phyloP scores from a whole-genome alignment of 1,140 invertebrate genomes.

The Drosophila virilis region DNA sequence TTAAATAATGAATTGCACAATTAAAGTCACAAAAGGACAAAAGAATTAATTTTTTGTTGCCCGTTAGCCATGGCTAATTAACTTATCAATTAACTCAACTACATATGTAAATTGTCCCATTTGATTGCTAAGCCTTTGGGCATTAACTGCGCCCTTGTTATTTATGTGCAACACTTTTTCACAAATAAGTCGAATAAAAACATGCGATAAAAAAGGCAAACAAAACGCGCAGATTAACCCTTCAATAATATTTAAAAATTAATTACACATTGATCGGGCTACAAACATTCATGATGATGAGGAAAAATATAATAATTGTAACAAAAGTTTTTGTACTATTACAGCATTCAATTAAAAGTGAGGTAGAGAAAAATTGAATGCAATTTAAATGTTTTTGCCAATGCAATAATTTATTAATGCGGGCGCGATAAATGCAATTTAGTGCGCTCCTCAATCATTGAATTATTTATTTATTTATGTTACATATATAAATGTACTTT shows the following conservation, averaged over 20 bases:
- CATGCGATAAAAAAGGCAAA: background rate
- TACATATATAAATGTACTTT: conserved; percentile 11
- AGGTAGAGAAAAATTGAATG: conserved; percentile 4
- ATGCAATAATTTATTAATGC: conserved; percentile 54
- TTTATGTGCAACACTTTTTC: background rate
- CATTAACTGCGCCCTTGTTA: background rate
- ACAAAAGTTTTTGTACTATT: background rate
- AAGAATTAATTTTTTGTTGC: conserved; percentile 7
- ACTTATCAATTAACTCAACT: conserved; percentile 21
- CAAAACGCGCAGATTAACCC: conserved; percentile 10
- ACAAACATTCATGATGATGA: conserved; percentile 28
- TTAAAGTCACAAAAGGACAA: background rate
- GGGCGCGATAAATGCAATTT: conserved; percentile 48
- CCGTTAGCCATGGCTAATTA: conserved; percentile 14
- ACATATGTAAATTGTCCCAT: conserved; percentile 13
- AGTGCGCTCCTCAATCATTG: conserved; percentile 32
- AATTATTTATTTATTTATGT: background rate
- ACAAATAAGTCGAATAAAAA: background rate
- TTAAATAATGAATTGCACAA: background rate
- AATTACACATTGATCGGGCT: conserved; percentile 59
- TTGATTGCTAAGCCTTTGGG: background rate
- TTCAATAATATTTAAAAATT: conserved; percentile 55
- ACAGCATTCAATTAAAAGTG: conserved; percentile 41
- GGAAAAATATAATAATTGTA: conserved; percentile 1
- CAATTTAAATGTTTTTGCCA: conserved; percentile 44